phyloP scores from a whole-genome alignment of 2,888 invertebrate species.

The Parascotia fuliginaria region DNA sequence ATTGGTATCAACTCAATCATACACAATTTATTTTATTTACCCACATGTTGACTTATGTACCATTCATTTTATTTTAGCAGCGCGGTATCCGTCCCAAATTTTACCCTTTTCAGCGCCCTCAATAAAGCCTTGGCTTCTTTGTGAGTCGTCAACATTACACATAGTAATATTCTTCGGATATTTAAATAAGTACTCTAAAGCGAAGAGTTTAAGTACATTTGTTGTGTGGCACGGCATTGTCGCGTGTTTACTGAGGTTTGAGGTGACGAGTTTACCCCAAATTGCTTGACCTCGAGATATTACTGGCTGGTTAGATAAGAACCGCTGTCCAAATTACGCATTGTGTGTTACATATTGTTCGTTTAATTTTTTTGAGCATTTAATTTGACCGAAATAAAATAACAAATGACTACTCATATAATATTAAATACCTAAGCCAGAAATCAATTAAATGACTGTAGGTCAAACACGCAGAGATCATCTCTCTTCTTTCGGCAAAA shows the following conservation, averaged over 20 bases:
- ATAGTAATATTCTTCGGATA: slow-evolving; percentile 26
- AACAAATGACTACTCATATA: too few species aligned
- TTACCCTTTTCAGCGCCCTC: slow-evolving; percentile 34
- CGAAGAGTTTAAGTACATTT: slow-evolving; percentile 20
- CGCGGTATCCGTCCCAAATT: slow-evolving; percentile 21
- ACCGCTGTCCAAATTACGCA: slow-evolving; percentile 28
- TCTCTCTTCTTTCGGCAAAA: too few species aligned
- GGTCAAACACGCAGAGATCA: too few species aligned
- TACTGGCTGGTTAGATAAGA: slow-evolving; percentile 26
- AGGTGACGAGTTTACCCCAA: slow-evolving; percentile 16
- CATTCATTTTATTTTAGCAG: slow-evolving; percentile 33
- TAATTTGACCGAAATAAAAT: too few species aligned
- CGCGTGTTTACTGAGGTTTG: slow-evolving; percentile 24
- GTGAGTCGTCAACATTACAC: slow-evolving; percentile 29
- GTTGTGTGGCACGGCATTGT: slow-evolving; percentile 24
- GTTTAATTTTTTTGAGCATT: too few species aligned
- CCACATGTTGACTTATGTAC: slow-evolving; percentile 34
- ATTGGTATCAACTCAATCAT: background rate
- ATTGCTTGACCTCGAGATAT: slow-evolving; percentile 29
- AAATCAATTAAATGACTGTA: too few species aligned
- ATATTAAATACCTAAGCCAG: too few species aligned
- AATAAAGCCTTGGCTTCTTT: slow-evolving; percentile 41
- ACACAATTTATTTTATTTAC: background rate
- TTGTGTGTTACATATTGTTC: background rate
- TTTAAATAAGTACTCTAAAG: slow-evolving; percentile 27